Evolutionary conservation across 2,797 vertebrate genomes (phyloP).

Genomic region (Morelia viridis): DNA sequence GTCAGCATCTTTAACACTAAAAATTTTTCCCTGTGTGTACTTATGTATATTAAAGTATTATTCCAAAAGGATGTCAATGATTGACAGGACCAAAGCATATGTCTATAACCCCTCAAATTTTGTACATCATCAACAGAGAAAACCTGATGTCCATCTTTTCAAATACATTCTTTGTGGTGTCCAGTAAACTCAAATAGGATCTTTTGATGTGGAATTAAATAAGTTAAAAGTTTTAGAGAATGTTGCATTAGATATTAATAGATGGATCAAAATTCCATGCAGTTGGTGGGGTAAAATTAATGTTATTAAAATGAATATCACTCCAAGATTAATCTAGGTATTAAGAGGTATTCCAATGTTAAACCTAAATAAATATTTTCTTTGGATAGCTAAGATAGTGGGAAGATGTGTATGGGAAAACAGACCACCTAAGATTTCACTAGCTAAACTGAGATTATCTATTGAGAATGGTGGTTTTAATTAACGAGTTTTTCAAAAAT

Average conservation of each 20-base stretch:
- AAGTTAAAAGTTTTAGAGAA: not conserved
- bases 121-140: not conserved
- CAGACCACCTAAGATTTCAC: not conserved
- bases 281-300: not conserved
- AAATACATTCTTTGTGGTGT: not conserved
- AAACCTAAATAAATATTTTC: not conserved
- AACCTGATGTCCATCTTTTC: not conserved
- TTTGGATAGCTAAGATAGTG: not conserved
- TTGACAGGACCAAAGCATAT: not conserved
- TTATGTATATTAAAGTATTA: not conserved
- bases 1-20: not conserved
- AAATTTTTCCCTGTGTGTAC: not conserved
- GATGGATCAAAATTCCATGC: not conserved
- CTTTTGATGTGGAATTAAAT: not conserved
- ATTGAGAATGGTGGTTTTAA: not conserved
- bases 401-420: not conserved
- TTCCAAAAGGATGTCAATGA: not conserved
- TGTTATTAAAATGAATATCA: not conserved
- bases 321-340: not conserved
- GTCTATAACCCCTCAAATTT: not conserved
- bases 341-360: not conserved
- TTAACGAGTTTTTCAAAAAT: not conserved
- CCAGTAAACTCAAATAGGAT: not conserved
- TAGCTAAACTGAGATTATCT: not conserved
- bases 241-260: not conserved